Percentiles rank a stretch among this genome's conserved stretches.
phyloP scores from a whole-genome alignment of 2,113 vertebrate genomes.

The Mormoops blainvillei region DNA sequence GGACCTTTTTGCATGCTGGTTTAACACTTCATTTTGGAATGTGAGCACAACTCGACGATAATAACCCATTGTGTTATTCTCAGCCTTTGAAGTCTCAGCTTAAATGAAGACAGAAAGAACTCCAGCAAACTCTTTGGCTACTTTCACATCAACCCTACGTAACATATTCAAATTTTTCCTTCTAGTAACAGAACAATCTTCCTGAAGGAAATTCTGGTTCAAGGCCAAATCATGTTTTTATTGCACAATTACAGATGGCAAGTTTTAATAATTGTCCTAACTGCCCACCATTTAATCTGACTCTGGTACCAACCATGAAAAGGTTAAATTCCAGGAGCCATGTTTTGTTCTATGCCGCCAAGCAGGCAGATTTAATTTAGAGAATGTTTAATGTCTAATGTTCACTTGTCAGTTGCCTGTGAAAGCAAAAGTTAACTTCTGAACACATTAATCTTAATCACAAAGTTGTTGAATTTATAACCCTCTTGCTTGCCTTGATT shows the following conservation, averaged over 20 bases:
- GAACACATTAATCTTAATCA: conserved; percentile 53
- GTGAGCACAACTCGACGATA: neutral
- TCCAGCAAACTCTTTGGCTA: neutral
- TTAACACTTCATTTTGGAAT: neutral
- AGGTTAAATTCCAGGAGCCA: neutral
- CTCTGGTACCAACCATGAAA: neutral
- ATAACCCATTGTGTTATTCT: neutral
- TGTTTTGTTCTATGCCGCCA: neutral
- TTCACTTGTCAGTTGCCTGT: neutral
- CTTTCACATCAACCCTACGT: neutral
- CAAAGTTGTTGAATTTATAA: conserved; percentile 49
- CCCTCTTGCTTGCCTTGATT: conserved; percentile 41
- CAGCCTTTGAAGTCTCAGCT: neutral
- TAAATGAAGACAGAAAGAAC: neutral
- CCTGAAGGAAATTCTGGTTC: neutral
- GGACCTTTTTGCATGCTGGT: neutral
- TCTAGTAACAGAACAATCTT: neutral
- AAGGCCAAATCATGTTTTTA: neutral
- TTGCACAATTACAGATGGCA: neutral
- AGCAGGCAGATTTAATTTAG: conserved; percentile 31
- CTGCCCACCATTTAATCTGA: neutral
- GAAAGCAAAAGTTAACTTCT: conserved; percentile 42
- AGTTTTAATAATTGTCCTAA: neutral
- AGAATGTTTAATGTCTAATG: neutral
- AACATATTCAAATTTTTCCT: conserved; percentile 7